A percentile compares a stretch with the other conserved stretches of the same genome.
These are phyloP conservation scores for Chionomys nivalis DNA, from an alignment of 2,113 vertebrate genomes.

Conservation along the genomic window DNA sequence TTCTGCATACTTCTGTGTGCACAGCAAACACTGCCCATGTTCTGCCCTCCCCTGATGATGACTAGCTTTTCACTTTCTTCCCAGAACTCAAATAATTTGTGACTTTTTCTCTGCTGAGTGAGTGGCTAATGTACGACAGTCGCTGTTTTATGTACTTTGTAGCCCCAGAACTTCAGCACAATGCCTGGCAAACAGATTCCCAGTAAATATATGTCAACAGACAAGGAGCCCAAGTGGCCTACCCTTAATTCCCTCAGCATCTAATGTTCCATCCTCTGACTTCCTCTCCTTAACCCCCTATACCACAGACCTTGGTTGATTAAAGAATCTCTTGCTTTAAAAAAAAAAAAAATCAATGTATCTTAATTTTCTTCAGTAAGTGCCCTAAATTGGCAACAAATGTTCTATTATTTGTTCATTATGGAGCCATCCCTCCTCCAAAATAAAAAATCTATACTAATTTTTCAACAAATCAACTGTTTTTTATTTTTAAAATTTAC, in stretches of 20 bases:
- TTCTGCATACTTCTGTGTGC: neutral
- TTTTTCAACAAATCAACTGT: slow-evolving; percentile 68
- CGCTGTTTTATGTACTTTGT: neutral
- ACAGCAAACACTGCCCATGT: neutral
- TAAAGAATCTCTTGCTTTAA: slow-evolving; percentile 54
- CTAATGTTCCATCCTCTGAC: neutral
- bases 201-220: neutral
- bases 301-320: neutral
- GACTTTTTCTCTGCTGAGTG: slow-evolving; percentile 27
- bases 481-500: slow-evolving; percentile 73
- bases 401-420: slow-evolving; percentile 65
- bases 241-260: neutral
- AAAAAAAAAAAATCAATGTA: slow-evolving; percentile 51
- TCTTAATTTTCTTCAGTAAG: slow-evolving; percentile 70
- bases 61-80: neutral
- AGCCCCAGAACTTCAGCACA: neutral
- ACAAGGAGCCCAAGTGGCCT: neutral
- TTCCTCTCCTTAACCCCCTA: neutral
- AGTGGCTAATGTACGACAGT: neutral
- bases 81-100: neutral
- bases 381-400: slow-evolving; percentile 68
- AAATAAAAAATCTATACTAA: slow-evolving; percentile 69
- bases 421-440: slow-evolving; percentile 60
- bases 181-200: neutral
- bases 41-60: neutral